Percentiles rank a stretch among this genome's conserved stretches.
These are phyloP conservation scores for Mesitornis unicolor DNA, from an alignment of 2,113 vertebrate genomes.

Conservation along the genomic window DNA sequence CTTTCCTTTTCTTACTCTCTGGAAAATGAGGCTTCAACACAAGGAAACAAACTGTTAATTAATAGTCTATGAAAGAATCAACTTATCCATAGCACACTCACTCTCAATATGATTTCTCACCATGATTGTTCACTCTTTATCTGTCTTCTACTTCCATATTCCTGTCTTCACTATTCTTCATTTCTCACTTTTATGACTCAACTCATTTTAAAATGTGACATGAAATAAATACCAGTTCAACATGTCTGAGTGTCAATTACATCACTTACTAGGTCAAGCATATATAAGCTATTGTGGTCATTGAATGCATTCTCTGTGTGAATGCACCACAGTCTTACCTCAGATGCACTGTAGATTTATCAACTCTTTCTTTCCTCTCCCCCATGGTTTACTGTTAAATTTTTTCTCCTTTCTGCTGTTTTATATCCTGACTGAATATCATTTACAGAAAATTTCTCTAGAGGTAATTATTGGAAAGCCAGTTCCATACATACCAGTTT, in stretches of 20 bases:
- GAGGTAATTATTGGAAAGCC: background rate
- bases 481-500: background rate
- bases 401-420: background rate
- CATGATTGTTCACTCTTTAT: background rate
- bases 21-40: background rate
- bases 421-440: background rate
- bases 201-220: background rate
- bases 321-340: background rate
- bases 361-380: background rate
- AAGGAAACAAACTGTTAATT: constrained; percentile 17
- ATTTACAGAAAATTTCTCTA: background rate
- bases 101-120: background rate
- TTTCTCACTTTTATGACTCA: background rate
- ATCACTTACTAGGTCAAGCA: constrained; percentile 9
- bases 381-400: background rate
- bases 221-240: background rate
- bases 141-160: background rate
- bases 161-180: background rate
- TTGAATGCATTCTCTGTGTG: constrained; percentile 10
- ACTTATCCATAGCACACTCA: background rate
- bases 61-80: background rate
- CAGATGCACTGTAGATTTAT: background rate
- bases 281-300: background rate
- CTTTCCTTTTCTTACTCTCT: background rate
- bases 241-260: background rate